Evolutionary conservation across 2,797 vertebrate species (phyloP), one percentile per base, ranked within the genome.

Genomic region (Enteromius mattozi): DNA sequence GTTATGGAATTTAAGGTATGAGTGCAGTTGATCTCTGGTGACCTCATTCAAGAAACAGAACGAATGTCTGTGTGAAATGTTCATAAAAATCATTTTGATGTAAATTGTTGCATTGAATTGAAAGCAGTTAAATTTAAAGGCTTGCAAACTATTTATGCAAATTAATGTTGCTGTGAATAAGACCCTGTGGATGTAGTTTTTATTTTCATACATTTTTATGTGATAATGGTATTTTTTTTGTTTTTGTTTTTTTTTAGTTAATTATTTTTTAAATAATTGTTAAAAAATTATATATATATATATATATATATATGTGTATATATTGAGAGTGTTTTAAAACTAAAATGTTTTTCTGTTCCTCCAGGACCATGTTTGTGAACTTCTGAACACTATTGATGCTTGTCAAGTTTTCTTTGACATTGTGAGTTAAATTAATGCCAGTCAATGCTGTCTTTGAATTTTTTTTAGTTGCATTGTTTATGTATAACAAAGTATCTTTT

Each of bases 341-440:
- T 3, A 3, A 33, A 0, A 2, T 68, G 13, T 78, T 84, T 3
- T 45, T 19, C 9, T 1, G 54, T 72, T 87, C 89, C 92, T 88
- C 19, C 90, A 99, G 98, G 98, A 99, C 88, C 98, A 99, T 86
- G 98, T 99, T 89, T 98, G 97, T 93, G 98, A 99, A 93, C 96
- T 99, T 92, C 95, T 99, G 87, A 99, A 99, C 94, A 99, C 98
- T 90, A 96, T 99, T 71, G 98, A 99, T 81, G 97, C 95, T 91
- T 99, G 97, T 94, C 98, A 99, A 93, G 98, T 99, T 91, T 99
- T 99, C 96, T 99, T 99, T 94, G 98, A 99, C 89, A 98, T 99
- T 89, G 98, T 99, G 94, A 98, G 97, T 97, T 81, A 78, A 63
- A 78, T 68, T 42, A 66, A 56, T 72, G 10, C 2, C 3, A 40